Evolutionary conservation across 2,888 invertebrate genomes (phyloP), one percentile per base, ranked within the genome.

Genomic region (Loripinus fragilis): DNA sequence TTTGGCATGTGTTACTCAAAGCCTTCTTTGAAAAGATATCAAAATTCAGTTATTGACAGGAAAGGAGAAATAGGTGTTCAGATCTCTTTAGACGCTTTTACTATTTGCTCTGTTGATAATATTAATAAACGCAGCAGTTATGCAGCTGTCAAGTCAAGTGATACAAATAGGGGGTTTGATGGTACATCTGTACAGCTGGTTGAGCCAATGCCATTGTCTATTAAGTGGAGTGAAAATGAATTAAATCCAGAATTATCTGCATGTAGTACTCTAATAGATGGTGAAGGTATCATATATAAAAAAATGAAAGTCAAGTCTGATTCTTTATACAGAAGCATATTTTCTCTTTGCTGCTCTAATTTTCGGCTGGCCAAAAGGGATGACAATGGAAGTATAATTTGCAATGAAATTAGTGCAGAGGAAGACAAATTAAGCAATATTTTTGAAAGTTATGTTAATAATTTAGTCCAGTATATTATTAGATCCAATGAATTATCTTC

Each of bases 141-240:
- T 55, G 55, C 55, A 28, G 8, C 8, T 55, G 65, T 65, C n/a
- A 64, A 64, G 23, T 41, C 65, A 2, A 64, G 64, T 33, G n/a
- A n/a, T n/a, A n/a, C n/a, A n/a, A n/a, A n/a, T n/a, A n/a, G n/a
- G n/a, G n/a, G n/a, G n/a, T n/a, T 72, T 72, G 71, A 72, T 72
- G 71, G 71, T 20, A 72, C 71, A 5, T 72, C 65, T 15, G 45
- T 72, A 20, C 71, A 72, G 45, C 45, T 72, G n/a, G 71, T 72
- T 23, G 45, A 64, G 65, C 65, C 71, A 0, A 64, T 28, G 55
- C 55, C 55, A 25, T 5, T 25, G 7, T 25, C 55, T 25, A 8
- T 25, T 25, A 55, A 55, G 17, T 55, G 55, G 55, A 25, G 28
- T 55, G 17, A 25, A 17, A 20, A 25, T 3, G 55, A 55, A 28